Evolutionary conservation across 2,888 invertebrate species (phyloP).

Genomic region (Nephrotoma guestfalica): DNA sequence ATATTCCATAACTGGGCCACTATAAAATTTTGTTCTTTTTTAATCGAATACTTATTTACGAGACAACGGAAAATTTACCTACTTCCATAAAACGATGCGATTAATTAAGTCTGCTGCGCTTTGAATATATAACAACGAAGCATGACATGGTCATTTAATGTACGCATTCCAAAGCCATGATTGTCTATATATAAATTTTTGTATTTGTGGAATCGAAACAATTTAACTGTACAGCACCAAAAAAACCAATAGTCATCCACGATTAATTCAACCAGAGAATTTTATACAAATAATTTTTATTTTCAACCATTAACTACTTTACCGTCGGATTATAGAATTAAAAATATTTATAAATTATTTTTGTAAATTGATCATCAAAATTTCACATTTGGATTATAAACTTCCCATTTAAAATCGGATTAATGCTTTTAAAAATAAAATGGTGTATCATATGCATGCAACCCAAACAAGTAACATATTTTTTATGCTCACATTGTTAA

Average conservation of each 20-base stretch:
- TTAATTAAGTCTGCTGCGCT: too few species aligned
- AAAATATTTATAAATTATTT: not conserved
- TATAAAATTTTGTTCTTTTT: too few species aligned
- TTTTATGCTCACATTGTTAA: not conserved
- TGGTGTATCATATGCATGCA: not conserved
- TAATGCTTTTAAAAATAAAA: not conserved
- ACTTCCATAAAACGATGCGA: not conserved
- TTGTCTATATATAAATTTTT: too few species aligned
- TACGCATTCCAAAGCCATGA: not conserved
- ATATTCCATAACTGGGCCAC: too few species aligned
- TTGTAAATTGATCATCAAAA: not conserved
- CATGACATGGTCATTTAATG: not conserved
- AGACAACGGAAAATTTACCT: not conserved
- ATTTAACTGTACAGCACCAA: not conserved
- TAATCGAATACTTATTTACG: too few species aligned
- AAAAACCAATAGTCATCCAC: not conserved
- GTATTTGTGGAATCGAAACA: not conserved
- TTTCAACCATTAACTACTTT: not conserved
- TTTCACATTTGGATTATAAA: not conserved
- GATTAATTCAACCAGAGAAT: not conserved
- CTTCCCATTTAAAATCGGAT: not conserved
- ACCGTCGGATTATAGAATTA: not conserved
- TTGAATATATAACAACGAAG: too few species aligned
- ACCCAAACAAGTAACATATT: not conserved
- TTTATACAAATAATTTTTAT: not conserved